These are phyloP conservation scores for Drosophila longiperda DNA, from an alignment of 2,888 invertebrate species.

Conservation along the genomic window DNA sequence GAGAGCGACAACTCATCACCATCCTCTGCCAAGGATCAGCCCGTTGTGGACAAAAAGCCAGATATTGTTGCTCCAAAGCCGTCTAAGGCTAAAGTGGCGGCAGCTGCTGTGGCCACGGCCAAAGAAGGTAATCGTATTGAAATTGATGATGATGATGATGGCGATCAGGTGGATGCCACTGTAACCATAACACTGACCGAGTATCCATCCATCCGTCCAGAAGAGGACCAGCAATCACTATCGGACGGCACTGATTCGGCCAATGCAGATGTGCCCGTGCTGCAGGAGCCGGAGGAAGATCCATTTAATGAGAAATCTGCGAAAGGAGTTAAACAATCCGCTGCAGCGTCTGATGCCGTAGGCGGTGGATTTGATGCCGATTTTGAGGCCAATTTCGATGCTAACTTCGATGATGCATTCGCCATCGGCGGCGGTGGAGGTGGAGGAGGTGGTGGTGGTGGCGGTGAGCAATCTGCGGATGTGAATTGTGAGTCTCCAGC, in stretches of 20 bases:
- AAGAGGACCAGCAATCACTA: slow-evolving; percentile 75
- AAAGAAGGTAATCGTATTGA: slow-evolving; percentile 73
- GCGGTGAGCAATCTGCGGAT: slow-evolving; percentile 62
- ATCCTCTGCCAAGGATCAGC: slow-evolving; percentile 39
- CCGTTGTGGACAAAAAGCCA: slow-evolving; percentile 62
- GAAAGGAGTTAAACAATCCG: slow-evolving; percentile 33
- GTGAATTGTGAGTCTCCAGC: slow-evolving; percentile 52
- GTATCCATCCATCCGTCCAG: slow-evolving; percentile 62
- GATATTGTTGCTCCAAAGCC: slow-evolving; percentile 62
- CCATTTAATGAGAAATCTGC: slow-evolving; percentile 80
- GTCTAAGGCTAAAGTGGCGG: slow-evolving; percentile 49
- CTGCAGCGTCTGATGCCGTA: slow-evolving; percentile 36
- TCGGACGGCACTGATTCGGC: slow-evolving; percentile 76
- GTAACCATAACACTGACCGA: slow-evolving; percentile 69
- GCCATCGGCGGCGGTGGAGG: slow-evolving; percentile 53
- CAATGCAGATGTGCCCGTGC: slow-evolving; percentile 67
- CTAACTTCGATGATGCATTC: slow-evolving; percentile 85
- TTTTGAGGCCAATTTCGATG: slow-evolving; percentile 85
- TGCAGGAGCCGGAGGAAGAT: slow-evolving; percentile 80
- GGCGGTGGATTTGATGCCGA: slow-evolving; percentile 82
- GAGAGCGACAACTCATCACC: slow-evolving; percentile 71
- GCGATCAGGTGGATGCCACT: slow-evolving; percentile 42
- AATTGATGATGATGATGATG: not conserved
- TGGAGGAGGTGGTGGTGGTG: slow-evolving; percentile 56
- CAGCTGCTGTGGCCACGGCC: slow-evolving; percentile 36